Conservation (phyloP, 2,113 vertebrate species). For the Apus apus region DNA sequence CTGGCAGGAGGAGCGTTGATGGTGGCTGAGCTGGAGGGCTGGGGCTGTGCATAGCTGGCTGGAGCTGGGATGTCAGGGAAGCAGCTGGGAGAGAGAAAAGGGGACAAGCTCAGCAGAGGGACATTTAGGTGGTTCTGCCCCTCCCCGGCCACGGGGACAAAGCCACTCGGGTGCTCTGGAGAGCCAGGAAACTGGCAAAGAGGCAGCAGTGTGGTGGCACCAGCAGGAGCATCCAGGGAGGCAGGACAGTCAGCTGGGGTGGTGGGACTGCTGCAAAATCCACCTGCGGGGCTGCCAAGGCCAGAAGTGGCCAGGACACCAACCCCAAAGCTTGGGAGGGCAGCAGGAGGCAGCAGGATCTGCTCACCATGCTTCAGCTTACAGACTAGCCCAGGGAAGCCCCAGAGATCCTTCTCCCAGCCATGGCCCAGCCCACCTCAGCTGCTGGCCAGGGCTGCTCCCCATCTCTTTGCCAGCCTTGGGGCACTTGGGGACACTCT, state of each 20-base stretch:
- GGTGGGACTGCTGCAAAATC: neutral
- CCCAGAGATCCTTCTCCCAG: neutral
- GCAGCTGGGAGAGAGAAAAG: constrained; percentile 82
- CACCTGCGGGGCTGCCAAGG: neutral
- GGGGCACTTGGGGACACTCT: neutral
- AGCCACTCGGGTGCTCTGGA: neutral
- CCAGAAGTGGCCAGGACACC: neutral
- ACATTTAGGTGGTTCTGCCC: neutral
- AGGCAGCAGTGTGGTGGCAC: neutral
- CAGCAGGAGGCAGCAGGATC: neutral
- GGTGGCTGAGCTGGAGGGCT: constrained; percentile 69
- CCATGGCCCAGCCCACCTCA: neutral
- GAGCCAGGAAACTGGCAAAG: no score
- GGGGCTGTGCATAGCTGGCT: constrained; percentile 76
- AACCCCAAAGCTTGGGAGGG: neutral
- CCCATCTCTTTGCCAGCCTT: fast-evolving
- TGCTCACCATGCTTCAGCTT: neutral
- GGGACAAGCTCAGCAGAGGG: neutral
- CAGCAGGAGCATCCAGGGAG: neutral
- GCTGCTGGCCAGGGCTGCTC: neutral
- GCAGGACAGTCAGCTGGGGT: neutral
- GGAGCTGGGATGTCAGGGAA: constrained; percentile 93
- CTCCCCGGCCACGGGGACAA: neutral
- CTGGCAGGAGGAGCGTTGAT: neutral
- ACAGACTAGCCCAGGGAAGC: neutral